Evolutionary conservation across 2,113 vertebrate species (phyloP).

Genomic region (Apaloderma vittatum): DNA sequence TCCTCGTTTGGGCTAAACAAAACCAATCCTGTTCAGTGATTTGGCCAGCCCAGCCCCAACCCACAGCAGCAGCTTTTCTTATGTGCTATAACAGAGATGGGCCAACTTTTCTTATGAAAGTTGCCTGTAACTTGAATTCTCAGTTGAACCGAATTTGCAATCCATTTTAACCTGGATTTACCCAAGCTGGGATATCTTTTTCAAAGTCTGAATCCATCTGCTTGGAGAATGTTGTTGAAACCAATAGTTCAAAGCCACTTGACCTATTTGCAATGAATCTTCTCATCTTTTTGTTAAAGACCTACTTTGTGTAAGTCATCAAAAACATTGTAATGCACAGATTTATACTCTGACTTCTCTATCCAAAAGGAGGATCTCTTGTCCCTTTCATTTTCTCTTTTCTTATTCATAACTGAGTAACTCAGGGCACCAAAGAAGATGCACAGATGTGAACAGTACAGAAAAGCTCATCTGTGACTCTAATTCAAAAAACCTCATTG

Average conservation of each 20-base stretch:
- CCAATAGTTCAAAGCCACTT: neutral
- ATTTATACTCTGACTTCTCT: neutral
- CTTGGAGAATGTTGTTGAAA: neutral
- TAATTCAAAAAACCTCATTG: neutral
- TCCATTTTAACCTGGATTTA: neutral
- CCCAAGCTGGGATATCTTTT: neutral
- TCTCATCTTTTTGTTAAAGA: neutral
- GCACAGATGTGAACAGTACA: neutral
- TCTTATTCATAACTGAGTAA: neutral
- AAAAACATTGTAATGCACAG: neutral
- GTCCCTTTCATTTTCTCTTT: neutral
- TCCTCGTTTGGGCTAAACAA: no score
- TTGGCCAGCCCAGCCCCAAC: no score
- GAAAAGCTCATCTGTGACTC: neutral
- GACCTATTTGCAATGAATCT: neutral
- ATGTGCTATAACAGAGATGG: neutral
- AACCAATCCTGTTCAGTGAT: no score
- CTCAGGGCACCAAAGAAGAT: neutral
- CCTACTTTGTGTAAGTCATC: neutral
- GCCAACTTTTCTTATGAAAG: neutral
- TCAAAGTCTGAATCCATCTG: neutral
- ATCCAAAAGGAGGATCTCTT: neutral
- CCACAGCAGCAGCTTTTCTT: neutral
- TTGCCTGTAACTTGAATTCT: neutral
- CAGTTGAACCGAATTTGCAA: neutral